Evolutionary conservation across 2,797 vertebrate genomes (phyloP), one percentile per base, ranked within the genome.

Genomic region (Muraenolepis orangiensis): DNA sequence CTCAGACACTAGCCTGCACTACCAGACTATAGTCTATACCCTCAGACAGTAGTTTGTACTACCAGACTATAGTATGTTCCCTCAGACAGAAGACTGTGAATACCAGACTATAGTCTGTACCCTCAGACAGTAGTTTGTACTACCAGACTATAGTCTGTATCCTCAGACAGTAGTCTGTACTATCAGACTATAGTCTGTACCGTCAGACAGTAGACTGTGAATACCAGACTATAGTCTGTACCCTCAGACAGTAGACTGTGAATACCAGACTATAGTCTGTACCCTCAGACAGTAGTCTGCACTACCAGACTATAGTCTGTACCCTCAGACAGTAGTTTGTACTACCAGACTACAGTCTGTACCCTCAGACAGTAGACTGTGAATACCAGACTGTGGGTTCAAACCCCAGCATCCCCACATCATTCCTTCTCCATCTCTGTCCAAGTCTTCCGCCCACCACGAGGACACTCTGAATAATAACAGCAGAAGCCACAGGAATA

Each of bases 401-500:
- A 64, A 57, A 64, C 6, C 23, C 57, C 8, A 26, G 57, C 57
- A 12, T 26, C 57, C 57, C 57, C 57, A 64, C 57, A 26, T 26
- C 57, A 64, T 64, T 64, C 57, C 57, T 64, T 64, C 57, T 64
- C 23, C 57, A 1, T 7, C 57, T 64, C 57, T 2, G 57, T 26
- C 57, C 57, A 64, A 64, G 57, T 64, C 57, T 26, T 64, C 57
- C 57, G 23, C 57, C 57, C 57, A 64, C 57, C 57, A 26, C 26
- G n/a, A 64, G 57, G 57, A 64, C 57, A 64, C 57, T 64, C 57
- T 23, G 26, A 64, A 64, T 64, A 64, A 64, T 64, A 64, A 64
- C 57, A 64, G 57, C 57, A 64, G 57, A 64, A 64, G 26, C 57
- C 57, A 64, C 57, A 64, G 57, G 26, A 64, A 64, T 64, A 64